Evolutionary conservation across 2,888 invertebrate species (phyloP), one percentile per base, ranked within the genome.

Genomic region (Eristalinus aeneus): DNA sequence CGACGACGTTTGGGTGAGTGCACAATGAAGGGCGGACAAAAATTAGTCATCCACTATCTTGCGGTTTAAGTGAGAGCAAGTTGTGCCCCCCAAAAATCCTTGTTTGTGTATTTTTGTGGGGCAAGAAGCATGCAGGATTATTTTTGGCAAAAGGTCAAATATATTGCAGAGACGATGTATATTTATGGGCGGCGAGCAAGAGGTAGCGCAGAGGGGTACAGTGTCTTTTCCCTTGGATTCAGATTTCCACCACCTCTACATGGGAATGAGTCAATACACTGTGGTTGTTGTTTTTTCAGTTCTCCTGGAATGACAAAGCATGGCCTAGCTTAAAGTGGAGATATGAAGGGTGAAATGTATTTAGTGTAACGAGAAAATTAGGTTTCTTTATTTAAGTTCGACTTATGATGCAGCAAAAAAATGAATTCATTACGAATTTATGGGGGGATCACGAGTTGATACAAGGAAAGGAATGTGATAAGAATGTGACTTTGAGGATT

Each of bases 61-160:
- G 3, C 11, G 31, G 39, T 27, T 27, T 22, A 56, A 64, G 39
- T 56, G 6, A 10, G 54, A 63, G 53, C 11, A 64, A 31, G 20
- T 60, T 54, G 71, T 56, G 64, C 69, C 39, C 58, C 60, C 11
- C 56, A 32, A 11, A 32, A 27, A 27, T 3, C 27, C 27, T 27
- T 27, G 27, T 27, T 2, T 27, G 5, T 27, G 27, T 27, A 27
- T 27, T 27, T 27, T 27, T 27, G 27, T 27, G 27, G 5, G 27
- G 2, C 27, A 27, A 4, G 20, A 16, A 8, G 16, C 10, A 39
- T 61, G 31, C 9, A 54, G 61, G 72, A 27, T 68, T 74, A 78
- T 78, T 83, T 83, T 65, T 68, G 69, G 74, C 78, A 69, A 83
- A 78, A 78, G 69, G 65, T 74, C 78, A 83, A 78, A 78, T 46